A percentile compares a stretch with the other conserved stretches of the same genome.
These are phyloP conservation scores for Plutomurus gul DNA, from an alignment of 1,140 invertebrate genomes.

Conservation along the genomic window DNA sequence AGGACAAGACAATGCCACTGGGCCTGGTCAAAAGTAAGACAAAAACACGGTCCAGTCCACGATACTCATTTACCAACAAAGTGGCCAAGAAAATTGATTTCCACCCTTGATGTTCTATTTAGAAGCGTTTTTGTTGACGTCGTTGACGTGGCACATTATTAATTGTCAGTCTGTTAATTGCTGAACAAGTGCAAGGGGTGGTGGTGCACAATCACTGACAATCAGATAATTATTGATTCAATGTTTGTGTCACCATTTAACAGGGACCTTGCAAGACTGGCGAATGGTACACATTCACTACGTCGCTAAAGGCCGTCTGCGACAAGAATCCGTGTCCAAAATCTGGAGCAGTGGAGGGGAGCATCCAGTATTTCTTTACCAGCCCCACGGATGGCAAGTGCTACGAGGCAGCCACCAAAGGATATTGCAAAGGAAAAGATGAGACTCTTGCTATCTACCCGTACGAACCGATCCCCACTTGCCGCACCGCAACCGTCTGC, in stretches of 20 bases:
- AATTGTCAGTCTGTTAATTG: too few species aligned
- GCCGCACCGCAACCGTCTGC: background rate
- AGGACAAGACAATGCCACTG: conserved; percentile 36
- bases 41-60: too few species aligned
- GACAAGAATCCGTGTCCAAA: background rate
- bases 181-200: too few species aligned
- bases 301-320: background rate
- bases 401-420: background rate
- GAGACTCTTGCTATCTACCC: background rate
- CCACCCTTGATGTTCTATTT: too few species aligned
- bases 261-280: conserved; percentile 38
- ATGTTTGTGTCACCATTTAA: background rate
- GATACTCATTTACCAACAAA: too few species aligned
- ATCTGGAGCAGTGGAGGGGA: background rate
- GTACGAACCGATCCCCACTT: background rate
- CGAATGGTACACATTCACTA: background rate
- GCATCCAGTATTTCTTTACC: background rate
- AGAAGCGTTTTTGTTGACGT: too few species aligned
- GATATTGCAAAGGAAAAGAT: background rate
- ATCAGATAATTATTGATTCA: too few species aligned
- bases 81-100: too few species aligned
- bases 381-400: background rate
- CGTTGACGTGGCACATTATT: too few species aligned
- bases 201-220: too few species aligned
- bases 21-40: conserved; percentile 31